Evolutionary conservation across 2,888 invertebrate genomes (phyloP).

Genomic region (Andrena bucephala): DNA sequence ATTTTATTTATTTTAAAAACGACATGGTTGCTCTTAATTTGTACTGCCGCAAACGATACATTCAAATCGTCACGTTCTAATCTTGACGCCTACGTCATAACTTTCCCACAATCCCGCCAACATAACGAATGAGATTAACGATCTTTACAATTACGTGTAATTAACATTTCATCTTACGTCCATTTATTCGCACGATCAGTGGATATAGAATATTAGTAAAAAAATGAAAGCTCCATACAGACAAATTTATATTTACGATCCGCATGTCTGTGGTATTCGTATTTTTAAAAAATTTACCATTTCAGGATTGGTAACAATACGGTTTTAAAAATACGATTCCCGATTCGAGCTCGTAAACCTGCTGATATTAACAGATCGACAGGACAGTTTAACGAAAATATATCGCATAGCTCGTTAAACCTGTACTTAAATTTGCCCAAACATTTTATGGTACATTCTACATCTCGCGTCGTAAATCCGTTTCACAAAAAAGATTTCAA

Average conservation of each 20-base stretch:
- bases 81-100: conserved; percentile 64
- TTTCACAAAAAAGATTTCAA: conserved; percentile 2
- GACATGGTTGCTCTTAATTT: neutral
- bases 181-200: neutral
- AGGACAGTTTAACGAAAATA: neutral
- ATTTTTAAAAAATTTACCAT: neutral
- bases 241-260: neutral
- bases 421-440: neutral
- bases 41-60: conserved; percentile 21
- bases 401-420: neutral
- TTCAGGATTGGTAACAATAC: conserved; percentile 39
- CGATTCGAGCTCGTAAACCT: conserved; percentile 4
- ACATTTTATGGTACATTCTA: neutral
- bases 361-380: neutral
- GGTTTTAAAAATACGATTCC: conserved; percentile 43
- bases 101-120: conserved; percentile 31
- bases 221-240: neutral
- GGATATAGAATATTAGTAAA: neutral
- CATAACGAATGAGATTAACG: conserved; percentile 9
- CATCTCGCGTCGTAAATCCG: neutral
- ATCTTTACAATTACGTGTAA: neutral
- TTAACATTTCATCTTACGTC: neutral
- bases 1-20: neutral
- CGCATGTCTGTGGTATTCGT: neutral
- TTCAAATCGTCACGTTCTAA: conserved; percentile 64